phyloP scores from a whole-genome alignment of 1,140 invertebrate genomes.

The Branchinecta lindahli region DNA sequence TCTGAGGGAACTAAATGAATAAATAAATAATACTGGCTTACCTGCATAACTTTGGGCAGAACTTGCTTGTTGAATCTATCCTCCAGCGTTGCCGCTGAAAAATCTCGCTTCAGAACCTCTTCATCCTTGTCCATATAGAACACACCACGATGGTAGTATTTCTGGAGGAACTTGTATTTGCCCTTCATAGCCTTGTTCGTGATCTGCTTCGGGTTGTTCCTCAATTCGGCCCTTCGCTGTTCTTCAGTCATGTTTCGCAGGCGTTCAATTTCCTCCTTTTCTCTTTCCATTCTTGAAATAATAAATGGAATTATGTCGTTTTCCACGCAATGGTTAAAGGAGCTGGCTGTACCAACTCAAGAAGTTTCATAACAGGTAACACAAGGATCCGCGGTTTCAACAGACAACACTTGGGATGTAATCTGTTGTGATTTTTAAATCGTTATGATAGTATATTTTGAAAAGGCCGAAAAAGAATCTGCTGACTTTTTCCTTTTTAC shows the following conservation, averaged over 20 bases:
- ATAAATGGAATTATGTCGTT: slow-evolving; percentile 20
- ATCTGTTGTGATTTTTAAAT: too few relatives aligned
- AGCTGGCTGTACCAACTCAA: background rate
- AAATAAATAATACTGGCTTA: too few relatives aligned
- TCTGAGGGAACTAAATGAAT: too few relatives aligned
- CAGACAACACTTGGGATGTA: too few relatives aligned
- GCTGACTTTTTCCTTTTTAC: too few relatives aligned
- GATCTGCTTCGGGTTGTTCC: slow-evolving; percentile 80
- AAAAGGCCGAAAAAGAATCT: too few relatives aligned
- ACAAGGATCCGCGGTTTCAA: too few relatives aligned
- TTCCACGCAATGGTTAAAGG: slow-evolving; percentile 4
- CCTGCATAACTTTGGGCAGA: slow-evolving; percentile 96
- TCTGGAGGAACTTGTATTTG: slow-evolving; percentile 99
- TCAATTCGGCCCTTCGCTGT: slow-evolving; percentile 69
- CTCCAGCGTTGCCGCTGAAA: slow-evolving; percentile 89
- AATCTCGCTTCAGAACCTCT: slow-evolving; percentile 82
- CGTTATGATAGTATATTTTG: too few relatives aligned
- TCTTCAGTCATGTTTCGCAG: slow-evolving; percentile 92
- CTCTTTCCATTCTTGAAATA: slow-evolving; percentile 49
- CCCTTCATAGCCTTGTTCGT: slow-evolving; percentile 94
- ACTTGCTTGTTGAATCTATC: slow-evolving; percentile 99
- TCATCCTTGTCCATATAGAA: slow-evolving; percentile 96
- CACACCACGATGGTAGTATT: slow-evolving; percentile 97
- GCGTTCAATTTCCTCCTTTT: slow-evolving; percentile 76
- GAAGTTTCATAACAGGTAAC: too few relatives aligned